Percentiles rank a stretch among this genome's conserved stretches.
Evolutionary conservation across 1,140 invertebrate genomes (phyloP).

Genomic region (Drosophila melanica): DNA sequence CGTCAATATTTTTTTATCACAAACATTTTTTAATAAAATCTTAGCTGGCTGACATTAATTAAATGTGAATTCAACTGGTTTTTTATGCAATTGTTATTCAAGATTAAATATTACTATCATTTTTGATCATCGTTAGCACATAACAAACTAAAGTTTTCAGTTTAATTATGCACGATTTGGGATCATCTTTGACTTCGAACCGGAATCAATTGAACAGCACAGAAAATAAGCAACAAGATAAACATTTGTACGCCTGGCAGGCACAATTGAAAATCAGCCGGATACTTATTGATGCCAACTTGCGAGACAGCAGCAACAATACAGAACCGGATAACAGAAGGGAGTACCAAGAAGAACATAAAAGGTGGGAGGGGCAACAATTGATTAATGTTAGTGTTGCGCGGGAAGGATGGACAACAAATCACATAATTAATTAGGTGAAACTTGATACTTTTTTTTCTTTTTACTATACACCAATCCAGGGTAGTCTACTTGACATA

Average conservation of each 20-base stretch:
- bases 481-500: too few relatives aligned
- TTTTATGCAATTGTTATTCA: background rate
- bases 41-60: background rate
- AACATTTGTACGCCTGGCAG: constrained; percentile 20
- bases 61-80: background rate
- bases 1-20: too few relatives aligned
- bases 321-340: background rate
- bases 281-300: constrained; percentile 17
- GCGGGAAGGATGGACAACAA: constrained; percentile 25
- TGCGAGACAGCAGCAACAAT: background rate
- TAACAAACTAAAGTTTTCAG: constrained; percentile 4
- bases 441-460: constrained; percentile 52
- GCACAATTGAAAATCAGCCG: constrained; percentile 8
- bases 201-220: constrained; percentile 4
- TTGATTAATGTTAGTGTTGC: constrained; percentile 6
- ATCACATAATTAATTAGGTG: constrained; percentile 73
- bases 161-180: constrained; percentile 7
- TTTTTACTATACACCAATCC: constrained; percentile 1
- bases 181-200: constrained; percentile 8
- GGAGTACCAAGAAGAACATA: background rate
- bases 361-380: background rate
- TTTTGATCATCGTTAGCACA: background rate
- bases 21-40: too few relatives aligned
- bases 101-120: background rate
- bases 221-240: constrained; percentile 14